Percentiles rank a stretch among this genome's conserved stretches.
Evolutionary conservation across 2,113 vertebrate genomes (phyloP).

Genomic region (Danionella cerebrum): DNA sequence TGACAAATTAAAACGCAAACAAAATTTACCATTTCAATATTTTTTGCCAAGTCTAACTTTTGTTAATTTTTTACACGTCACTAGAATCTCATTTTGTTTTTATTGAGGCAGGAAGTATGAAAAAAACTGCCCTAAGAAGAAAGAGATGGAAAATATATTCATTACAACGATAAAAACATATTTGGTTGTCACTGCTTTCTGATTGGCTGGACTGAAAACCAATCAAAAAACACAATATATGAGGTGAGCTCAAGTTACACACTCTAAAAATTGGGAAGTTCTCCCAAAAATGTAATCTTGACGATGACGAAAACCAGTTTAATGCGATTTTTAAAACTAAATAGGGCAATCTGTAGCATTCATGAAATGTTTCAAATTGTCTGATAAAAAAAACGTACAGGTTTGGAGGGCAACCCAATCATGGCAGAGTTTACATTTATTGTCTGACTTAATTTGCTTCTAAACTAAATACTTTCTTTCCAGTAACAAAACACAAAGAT

Average conservation of each 20-base stretch:
- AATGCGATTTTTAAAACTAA: no score
- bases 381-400: no score
- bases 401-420: no score
- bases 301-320: no score
- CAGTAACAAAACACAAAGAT: not conserved
- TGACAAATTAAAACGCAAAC: no score
- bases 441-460: no score
- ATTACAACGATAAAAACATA: not conserved
- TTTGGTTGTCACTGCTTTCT: not conserved
- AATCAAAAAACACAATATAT: not conserved
- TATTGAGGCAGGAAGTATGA: not conserved
- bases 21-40: conserved; percentile 24
- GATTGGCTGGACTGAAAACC: not conserved
- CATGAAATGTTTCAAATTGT: no score
- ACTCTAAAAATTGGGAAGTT: no score
- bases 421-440: no score
- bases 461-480: conserved; percentile 8
- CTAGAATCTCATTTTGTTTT: not conserved
- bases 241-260: not conserved
- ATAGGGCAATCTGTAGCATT: no score
- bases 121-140: not conserved
- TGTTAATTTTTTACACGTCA: not conserved
- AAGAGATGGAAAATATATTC: not conserved
- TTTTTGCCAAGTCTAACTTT: no score
- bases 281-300: no score